A percentile compares a stretch with the other conserved stretches of the same genome.
Conservation (phyloP, 2,888 invertebrate genomes). For the Epirrita christyi region DNA sequence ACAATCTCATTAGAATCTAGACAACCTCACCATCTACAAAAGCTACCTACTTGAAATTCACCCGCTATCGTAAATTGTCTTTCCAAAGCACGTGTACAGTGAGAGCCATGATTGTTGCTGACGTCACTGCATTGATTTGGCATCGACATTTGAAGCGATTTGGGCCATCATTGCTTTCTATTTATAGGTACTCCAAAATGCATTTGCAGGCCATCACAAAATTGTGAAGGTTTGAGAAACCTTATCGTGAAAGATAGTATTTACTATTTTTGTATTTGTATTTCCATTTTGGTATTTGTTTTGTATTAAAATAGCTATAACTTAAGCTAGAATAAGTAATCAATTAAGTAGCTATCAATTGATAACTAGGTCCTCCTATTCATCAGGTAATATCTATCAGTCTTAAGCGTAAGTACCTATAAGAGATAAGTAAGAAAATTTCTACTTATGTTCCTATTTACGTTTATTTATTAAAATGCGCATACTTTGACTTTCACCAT, state of each 20-base stretch:
- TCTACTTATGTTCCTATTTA: too few species aligned
- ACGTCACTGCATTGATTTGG: slow-evolving; percentile 45
- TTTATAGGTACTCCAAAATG: slow-evolving; percentile 28
- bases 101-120: slow-evolving; percentile 21
- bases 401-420: too few species aligned
- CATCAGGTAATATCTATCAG: too few species aligned
- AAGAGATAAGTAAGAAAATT: too few species aligned
- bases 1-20: neutral
- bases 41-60: slow-evolving; percentile 1
- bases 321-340: too few species aligned
- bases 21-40: neutral
- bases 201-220: slow-evolving; percentile 18
- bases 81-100: slow-evolving; percentile 22
- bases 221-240: slow-evolving; percentile 2
- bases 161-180: slow-evolving; percentile 33
- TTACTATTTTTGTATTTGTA: neutral
- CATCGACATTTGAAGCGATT: slow-evolving; percentile 39
- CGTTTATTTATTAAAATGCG: too few species aligned
- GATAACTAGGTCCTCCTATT: too few species aligned
- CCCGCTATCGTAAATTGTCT: slow-evolving; percentile 6
- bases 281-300: too few species aligned
- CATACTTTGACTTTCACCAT: too few species aligned
- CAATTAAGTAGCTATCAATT: too few species aligned
- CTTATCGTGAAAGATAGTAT: neutral
- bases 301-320: too few species aligned